phyloP scores from a whole-genome alignment of 2,113 vertebrate species.

The Nothoprocta pentlandii region DNA sequence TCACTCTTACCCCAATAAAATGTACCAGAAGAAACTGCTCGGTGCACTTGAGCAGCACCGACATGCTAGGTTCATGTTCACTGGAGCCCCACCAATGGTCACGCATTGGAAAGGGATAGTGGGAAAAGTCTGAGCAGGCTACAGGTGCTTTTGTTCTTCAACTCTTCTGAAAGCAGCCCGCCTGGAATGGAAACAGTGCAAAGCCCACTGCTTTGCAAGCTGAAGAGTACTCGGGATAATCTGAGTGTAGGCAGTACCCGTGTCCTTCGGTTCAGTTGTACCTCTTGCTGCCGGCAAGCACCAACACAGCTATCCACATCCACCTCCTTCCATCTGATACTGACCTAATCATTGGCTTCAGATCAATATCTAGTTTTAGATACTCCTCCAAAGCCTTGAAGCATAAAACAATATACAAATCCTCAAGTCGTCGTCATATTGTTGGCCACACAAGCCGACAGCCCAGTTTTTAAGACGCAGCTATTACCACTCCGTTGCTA shows the following conservation, averaged over 20 bases:
- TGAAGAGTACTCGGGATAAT: neutral
- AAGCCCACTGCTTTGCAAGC: neutral
- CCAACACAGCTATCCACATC: neutral
- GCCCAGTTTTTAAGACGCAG: neutral
- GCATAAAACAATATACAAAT: neutral
- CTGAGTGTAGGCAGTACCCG: neutral
- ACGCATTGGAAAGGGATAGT: neutral
- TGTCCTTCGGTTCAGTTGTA: neutral
- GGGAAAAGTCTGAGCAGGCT: neutral
- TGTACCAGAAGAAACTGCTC: neutral
- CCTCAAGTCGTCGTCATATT: neutral
- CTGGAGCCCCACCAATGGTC: neutral
- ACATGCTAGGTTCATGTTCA: neutral
- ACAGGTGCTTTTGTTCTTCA: neutral
- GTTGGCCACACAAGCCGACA: neutral
- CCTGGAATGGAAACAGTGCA: neutral
- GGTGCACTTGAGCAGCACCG: rapidly evolving
- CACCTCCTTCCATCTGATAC: neutral
- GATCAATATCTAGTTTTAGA: neutral
- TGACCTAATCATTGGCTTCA: neutral
- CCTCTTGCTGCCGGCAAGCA: neutral
- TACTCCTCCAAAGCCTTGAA: neutral
- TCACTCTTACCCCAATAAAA: neutral
- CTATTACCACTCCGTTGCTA: neutral
- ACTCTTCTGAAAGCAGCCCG: neutral